These are phyloP conservation scores for Steinernema khuongi DNA, from an alignment of 1,140 invertebrate genomes.

Conservation along the genomic window DNA sequence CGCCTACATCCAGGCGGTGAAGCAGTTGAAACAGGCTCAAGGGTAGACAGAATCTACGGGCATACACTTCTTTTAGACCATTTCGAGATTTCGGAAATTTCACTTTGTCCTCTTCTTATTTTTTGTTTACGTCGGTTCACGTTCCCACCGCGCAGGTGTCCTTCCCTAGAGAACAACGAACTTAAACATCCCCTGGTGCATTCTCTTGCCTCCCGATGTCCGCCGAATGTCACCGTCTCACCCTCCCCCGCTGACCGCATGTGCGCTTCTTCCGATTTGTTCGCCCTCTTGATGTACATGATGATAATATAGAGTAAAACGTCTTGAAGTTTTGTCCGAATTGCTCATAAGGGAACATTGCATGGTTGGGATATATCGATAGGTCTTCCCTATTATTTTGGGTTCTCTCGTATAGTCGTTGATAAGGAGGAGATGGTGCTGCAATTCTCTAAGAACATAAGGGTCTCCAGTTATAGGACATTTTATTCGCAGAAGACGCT, in stretches of 20 bases:
- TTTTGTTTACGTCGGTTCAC: background rate
- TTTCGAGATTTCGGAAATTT: background rate
- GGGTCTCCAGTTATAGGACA: too few relatives aligned
- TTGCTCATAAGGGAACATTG: too few relatives aligned
- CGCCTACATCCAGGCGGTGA: constrained; percentile 55
- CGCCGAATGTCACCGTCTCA: background rate
- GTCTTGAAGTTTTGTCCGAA: too few relatives aligned
- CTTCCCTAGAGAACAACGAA: background rate
- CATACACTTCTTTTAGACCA: too few relatives aligned
- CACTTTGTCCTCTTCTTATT: background rate
- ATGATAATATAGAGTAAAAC: background rate
- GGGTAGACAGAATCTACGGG: background rate
- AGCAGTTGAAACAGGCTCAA: background rate
- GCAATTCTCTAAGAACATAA: too few relatives aligned
- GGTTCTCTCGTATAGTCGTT: too few relatives aligned
- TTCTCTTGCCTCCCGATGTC: background rate
- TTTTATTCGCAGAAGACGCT: too few relatives aligned
- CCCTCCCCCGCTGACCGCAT: background rate
- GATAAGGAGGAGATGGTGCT: too few relatives aligned
- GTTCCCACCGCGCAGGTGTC: background rate
- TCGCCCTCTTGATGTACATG: background rate
- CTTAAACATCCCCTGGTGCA: background rate
- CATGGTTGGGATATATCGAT: too few relatives aligned
- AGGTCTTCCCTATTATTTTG: too few relatives aligned
- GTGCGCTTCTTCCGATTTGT: background rate